Evolutionary conservation across 2,888 invertebrate genomes (phyloP).

Genomic region (Iphiclides podalirius): DNA sequence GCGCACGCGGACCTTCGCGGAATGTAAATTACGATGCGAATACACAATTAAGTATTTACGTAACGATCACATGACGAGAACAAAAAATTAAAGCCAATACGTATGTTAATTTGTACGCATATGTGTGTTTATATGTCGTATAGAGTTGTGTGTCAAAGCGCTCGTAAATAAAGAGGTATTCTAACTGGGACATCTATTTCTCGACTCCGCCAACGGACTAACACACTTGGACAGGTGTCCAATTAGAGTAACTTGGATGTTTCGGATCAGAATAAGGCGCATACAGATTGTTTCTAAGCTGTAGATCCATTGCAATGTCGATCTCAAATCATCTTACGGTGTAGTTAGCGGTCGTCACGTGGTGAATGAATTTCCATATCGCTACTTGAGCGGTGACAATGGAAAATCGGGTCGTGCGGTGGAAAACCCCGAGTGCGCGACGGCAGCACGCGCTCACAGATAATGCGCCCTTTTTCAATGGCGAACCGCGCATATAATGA

Average conservation of each 20-base stretch:
- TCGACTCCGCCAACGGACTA: too few species aligned
- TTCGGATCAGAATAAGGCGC: too few species aligned
- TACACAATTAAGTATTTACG: not conserved
- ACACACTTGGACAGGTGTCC: too few species aligned
- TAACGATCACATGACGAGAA: not conserved
- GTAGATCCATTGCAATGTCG: too few species aligned
- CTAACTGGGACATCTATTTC: too few species aligned
- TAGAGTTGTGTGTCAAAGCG: too few species aligned
- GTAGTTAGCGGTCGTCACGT: not conserved
- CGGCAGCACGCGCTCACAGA: not conserved
- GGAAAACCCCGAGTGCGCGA: slow-evolving; percentile 50
- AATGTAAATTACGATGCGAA: not conserved
- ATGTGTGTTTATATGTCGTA: not conserved
- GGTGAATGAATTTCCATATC: slow-evolving; percentile 11
- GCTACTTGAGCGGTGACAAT: slow-evolving; percentile 32
- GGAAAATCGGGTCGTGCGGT: slow-evolving; percentile 45
- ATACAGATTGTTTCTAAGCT: too few species aligned
- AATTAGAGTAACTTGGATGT: too few species aligned
- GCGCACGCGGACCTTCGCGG: not conserved
- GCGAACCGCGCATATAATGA: not conserved
- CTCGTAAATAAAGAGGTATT: too few species aligned
- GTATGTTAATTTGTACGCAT: not conserved
- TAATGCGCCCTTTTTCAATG: not conserved
- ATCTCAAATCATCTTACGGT: too few species aligned
- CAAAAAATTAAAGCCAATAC: not conserved